Evolutionary conservation across 2,113 vertebrate species (phyloP).

Genomic region (Eretmochelys imbricata): DNA sequence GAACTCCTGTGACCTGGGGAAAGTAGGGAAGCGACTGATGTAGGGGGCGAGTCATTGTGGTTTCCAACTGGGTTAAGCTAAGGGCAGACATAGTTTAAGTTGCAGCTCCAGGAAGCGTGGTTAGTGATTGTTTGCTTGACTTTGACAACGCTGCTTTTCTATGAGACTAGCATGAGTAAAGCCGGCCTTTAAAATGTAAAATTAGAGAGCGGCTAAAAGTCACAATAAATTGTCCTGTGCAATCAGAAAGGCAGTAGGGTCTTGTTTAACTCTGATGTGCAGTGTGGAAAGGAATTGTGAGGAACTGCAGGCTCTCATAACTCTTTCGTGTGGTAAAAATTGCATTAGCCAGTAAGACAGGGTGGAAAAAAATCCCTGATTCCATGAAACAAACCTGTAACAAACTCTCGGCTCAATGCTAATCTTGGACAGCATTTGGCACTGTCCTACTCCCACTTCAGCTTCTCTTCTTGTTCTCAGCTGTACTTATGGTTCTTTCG

Average conservation of each 20-base stretch:
- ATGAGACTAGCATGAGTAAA: background rate
- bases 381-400: background rate
- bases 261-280: background rate
- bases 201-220: background rate
- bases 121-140: background rate
- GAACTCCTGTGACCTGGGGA: background rate
- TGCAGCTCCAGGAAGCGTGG: background rate
- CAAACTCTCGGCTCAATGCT: background rate
- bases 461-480: background rate
- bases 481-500: background rate
- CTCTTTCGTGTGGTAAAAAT: background rate
- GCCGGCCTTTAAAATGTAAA: accelerated
- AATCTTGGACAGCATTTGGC: background rate
- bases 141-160: background rate
- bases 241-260: background rate
- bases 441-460: background rate
- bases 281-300: background rate
- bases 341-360: background rate
- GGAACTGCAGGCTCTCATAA: background rate
- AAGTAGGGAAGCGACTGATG: background rate
- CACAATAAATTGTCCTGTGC: accelerated
- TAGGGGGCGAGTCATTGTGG: background rate
- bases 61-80: background rate
- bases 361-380: background rate
- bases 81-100: background rate